Percentiles rank a stretch among this genome's conserved stretches.
These are phyloP conservation scores for Hemicentrotus pulcherrimus DNA, from an alignment of 35 echinoderm and acorn worm species.

Conservation along the genomic window DNA sequence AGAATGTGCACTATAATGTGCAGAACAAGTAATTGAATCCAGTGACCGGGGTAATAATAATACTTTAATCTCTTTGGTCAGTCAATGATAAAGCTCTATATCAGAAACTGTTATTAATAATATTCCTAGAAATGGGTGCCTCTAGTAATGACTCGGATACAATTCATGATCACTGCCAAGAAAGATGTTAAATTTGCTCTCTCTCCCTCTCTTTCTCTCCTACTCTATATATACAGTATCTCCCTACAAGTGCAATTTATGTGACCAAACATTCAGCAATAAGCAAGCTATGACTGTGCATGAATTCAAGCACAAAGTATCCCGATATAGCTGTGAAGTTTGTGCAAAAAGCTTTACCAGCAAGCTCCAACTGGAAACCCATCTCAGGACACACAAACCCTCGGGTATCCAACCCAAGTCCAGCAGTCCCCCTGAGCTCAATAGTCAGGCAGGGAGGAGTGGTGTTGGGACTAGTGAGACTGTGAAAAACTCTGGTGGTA, in stretches of 20 bases:
- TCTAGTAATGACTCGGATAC: no score
- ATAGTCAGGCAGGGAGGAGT: background rate
- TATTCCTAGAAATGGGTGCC: no score
- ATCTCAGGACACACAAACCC: constrained; percentile 42
- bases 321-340: constrained; percentile 19
- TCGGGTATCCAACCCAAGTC: background rate
- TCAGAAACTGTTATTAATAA: no score
- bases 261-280: constrained; percentile 53
- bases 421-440: background rate
- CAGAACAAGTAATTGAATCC: no score
- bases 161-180: no score
- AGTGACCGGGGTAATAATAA: no score
- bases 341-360: constrained; percentile 54
- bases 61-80: no score
- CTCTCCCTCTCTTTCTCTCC: background rate
- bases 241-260: constrained; percentile 67
- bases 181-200: no score
- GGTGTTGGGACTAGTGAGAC: background rate
- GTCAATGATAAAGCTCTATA: no score
- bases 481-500: background rate
- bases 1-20: no score
- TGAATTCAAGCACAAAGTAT: constrained; percentile 63
- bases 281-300: constrained; percentile 42
- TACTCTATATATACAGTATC: constrained; percentile 41
- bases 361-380: constrained; percentile 48